Conservation (phyloP, 2,113 vertebrate species). For the Spilogale gracilis region DNA sequence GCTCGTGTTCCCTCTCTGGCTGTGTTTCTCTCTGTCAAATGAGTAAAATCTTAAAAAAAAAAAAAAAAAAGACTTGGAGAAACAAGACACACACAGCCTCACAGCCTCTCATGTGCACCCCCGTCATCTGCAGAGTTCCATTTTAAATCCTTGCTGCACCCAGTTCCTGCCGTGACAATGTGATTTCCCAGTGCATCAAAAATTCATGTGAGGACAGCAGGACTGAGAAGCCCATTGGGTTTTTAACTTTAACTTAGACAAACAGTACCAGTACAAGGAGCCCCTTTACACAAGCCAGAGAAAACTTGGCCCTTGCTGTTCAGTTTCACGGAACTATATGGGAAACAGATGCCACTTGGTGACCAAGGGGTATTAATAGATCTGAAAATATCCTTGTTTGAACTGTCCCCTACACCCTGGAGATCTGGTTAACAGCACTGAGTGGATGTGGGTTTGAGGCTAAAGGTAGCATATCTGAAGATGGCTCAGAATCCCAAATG, state of each 20-base stretch:
- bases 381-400: neutral
- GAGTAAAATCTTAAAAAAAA: too few species aligned
- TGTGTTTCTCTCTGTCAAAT: too few species aligned
- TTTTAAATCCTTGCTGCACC: neutral
- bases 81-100: neutral
- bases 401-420: neutral
- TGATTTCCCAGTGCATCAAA: neutral
- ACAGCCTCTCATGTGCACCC: too few species aligned
- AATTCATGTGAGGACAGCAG: neutral
- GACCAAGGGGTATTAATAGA: constrained; percentile 1
- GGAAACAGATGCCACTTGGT: constrained; percentile 38
- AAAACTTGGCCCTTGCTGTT: neutral
- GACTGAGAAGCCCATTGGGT: neutral
- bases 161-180: neutral
- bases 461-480: constrained; percentile 33
- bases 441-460: neutral
- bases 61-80: neutral
- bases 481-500: neutral
- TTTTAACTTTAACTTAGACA: constrained; percentile 23
- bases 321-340: neutral
- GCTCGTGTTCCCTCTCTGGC: too few species aligned
- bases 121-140: neutral
- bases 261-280: neutral
- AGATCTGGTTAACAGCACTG: neutral
- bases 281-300: neutral